Conservation (phyloP, 2,888 invertebrate genomes). For the Mesoligia furuncula region DNA sequence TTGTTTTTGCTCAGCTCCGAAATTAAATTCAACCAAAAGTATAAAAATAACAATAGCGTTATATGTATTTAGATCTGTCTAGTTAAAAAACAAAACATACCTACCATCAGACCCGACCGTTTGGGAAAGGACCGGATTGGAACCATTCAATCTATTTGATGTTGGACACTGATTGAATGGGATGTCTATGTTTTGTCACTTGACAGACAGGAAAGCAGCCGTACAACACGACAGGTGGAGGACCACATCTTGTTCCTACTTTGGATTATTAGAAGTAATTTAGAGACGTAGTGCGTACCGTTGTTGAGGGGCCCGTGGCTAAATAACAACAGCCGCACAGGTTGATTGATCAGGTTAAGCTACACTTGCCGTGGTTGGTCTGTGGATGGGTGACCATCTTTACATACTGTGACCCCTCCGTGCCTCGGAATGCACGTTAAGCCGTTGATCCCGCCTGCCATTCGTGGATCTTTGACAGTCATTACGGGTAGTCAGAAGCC, state of each 20-base stretch:
- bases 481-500: too few species aligned
- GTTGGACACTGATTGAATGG: conserved; percentile 3
- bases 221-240: background rate
- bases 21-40: background rate
- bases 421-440: too few species aligned
- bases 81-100: background rate
- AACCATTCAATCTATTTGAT: conserved; percentile 12
- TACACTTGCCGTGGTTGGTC: too few species aligned
- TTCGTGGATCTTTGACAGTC: too few species aligned
- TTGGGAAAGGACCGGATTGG: background rate
- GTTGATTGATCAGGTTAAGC: too few species aligned
- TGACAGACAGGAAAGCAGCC: background rate
- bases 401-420: too few species aligned
- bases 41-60: background rate
- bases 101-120: background rate
- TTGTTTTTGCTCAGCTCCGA: too few species aligned
- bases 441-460: too few species aligned
- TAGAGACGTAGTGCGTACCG: background rate
- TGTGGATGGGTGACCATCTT: too few species aligned
- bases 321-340: too few species aligned
- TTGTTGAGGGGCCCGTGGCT: too few species aligned
- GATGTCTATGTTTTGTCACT: conserved; percentile 7
- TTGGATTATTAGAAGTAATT: background rate
- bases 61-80: background rate
- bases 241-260: background rate